Conservation (phyloP, 2,888 invertebrate species). For the Helicoverpa assulta region DNA sequence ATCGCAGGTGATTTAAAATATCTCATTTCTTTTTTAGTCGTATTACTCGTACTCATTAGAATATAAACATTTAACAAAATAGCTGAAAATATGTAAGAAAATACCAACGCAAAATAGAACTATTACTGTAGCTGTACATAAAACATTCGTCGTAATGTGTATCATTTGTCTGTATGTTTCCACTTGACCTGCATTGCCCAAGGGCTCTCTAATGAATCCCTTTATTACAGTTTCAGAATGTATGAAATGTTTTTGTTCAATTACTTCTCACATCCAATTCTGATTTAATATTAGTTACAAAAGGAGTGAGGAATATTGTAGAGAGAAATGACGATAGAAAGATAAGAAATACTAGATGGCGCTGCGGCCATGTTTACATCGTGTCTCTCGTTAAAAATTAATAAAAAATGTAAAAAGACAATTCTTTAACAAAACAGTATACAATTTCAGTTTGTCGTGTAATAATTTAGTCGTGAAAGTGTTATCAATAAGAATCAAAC, state of each 20-base stretch:
- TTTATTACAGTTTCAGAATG: constrained; percentile 57
- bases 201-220: constrained; percentile 64
- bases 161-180: constrained; percentile 71
- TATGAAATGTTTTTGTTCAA: constrained; percentile 43
- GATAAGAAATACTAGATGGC: no score
- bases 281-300: no score
- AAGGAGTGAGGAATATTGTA: not conserved
- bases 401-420: no score
- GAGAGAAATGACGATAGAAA: not conserved
- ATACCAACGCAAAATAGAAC: constrained; percentile 2
- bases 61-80: no score
- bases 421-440: no score
- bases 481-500: no score
- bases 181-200: constrained; percentile 60
- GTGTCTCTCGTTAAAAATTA: no score
- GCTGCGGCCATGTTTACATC: no score
- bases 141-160: constrained; percentile 62
- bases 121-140: constrained; percentile 22
- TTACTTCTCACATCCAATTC: constrained; percentile 5
- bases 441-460: no score
- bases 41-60: no score
- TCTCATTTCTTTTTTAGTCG: not conserved
- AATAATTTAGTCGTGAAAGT: no score
- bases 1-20: constrained; percentile 14
- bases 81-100: no score